Percentiles rank a stretch among this genome's conserved stretches.
These are phyloP conservation scores for Pseudorasbora parva DNA, from an alignment of 2,113 vertebrate species.

Conservation along the genomic window DNA sequence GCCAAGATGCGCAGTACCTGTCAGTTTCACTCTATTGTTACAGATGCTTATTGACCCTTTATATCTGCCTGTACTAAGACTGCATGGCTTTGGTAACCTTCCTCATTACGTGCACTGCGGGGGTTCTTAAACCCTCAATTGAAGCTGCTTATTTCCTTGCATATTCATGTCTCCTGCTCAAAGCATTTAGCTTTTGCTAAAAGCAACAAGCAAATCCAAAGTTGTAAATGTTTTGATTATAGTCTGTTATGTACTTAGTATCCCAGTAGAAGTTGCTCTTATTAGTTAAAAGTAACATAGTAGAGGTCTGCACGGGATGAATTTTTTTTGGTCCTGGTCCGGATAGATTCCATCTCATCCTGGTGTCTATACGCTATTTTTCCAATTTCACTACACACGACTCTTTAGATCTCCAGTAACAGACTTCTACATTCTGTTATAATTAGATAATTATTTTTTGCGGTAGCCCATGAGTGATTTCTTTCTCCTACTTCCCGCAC, in stretches of 20 bases:
- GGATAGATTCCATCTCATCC: too few relatives aligned
- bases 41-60: slow-evolving; percentile 3
- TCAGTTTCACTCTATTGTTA: not conserved
- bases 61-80: not conserved
- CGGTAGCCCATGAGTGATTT: too few relatives aligned
- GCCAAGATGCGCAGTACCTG: not conserved
- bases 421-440: too few relatives aligned
- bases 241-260: not conserved
- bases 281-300: not conserved
- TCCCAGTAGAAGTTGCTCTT: not conserved
- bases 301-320: too few relatives aligned
- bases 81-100: slow-evolving; percentile 15
- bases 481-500: too few relatives aligned
- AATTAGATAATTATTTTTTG: too few relatives aligned
- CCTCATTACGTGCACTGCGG: not conserved
- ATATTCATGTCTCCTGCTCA: not conserved
- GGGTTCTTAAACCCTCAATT: not conserved
- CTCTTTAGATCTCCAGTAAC: too few relatives aligned
- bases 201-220: not conserved
- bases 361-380: too few relatives aligned
- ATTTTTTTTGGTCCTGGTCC: too few relatives aligned
- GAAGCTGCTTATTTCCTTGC: not conserved
- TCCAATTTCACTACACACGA: too few relatives aligned
- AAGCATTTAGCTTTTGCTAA: not conserved
- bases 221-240: not conserved